Conservation (phyloP, 1,140 invertebrate species). For the Drosophila cardini region DNA sequence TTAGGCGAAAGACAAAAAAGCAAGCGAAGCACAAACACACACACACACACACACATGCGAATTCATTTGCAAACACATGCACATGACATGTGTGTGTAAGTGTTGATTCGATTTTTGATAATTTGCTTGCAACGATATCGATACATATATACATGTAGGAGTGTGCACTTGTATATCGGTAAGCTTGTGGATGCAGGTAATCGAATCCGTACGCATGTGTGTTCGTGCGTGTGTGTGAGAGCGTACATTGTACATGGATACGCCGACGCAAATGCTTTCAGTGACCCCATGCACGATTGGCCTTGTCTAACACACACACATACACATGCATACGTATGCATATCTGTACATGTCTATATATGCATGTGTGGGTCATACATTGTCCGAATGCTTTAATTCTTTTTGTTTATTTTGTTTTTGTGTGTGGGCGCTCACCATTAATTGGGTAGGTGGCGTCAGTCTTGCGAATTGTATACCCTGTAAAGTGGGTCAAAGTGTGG, state of each 20-base stretch:
- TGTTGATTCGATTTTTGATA: conserved; percentile 41
- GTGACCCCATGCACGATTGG: conserved; percentile 67
- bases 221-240: not conserved
- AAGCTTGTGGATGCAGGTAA: not conserved
- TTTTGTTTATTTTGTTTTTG: conserved; percentile 2
- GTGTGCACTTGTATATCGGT: not conserved
- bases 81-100: conserved; percentile 20
- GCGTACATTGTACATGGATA: not conserved
- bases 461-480: not conserved
- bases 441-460: conserved; percentile 3
- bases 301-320: conserved; percentile 43
- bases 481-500: not conserved
- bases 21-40: conserved; percentile 11
- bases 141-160: conserved; percentile 2
- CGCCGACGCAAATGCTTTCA: conserved; percentile 31
- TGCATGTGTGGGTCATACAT: conserved; percentile 29
- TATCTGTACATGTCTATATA: conserved; percentile 1
- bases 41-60: not conserved
- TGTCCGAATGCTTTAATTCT: conserved; percentile 30
- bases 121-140: conserved; percentile 36
- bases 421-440: conserved; percentile 56
- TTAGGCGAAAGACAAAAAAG: conserved; percentile 27
- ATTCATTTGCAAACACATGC: conserved; percentile 5
- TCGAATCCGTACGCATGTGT: conserved; percentile 2
- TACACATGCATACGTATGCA: not conserved